A percentile compares a stretch with the other conserved stretches of the same genome.
These are phyloP conservation scores for Chloropsis hardwickii DNA, from an alignment of 2,113 vertebrate species.

Conservation along the genomic window DNA sequence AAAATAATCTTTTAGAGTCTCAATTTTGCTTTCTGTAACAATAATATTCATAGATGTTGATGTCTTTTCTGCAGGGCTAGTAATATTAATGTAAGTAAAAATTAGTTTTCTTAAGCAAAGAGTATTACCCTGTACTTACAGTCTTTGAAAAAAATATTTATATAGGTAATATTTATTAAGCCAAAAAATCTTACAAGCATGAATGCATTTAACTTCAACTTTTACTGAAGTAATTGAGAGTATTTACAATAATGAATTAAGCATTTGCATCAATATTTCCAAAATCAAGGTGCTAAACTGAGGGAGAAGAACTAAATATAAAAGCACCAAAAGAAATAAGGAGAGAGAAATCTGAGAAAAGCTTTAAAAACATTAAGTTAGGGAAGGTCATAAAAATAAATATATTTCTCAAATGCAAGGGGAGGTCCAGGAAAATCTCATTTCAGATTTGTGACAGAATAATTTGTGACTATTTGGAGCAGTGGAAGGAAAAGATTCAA, in stretches of 20 bases:
- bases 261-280: background rate
- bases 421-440: slow-evolving; percentile 45
- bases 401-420: background rate
- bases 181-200: background rate
- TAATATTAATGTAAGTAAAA: background rate
- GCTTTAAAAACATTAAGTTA: background rate
- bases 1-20: background rate
- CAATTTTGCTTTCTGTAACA: background rate
- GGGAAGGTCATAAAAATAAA: background rate
- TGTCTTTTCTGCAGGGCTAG: background rate
- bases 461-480: slow-evolving; percentile 16
- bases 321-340: background rate
- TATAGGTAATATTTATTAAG: background rate
- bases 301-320: background rate
- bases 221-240: background rate
- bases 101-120: background rate
- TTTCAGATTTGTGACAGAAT: slow-evolving; percentile 14
- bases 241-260: background rate
- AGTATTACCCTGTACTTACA: background rate
- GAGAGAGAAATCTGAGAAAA: slow-evolving; percentile 1
- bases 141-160: background rate
- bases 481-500: slow-evolving; percentile 15
- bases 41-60: background rate
- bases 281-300: background rate
- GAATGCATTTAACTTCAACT: background rate